These are phyloP conservation scores for Zootoca vivipara DNA, from an alignment of 2,113 vertebrate species.

Conservation along the genomic window DNA sequence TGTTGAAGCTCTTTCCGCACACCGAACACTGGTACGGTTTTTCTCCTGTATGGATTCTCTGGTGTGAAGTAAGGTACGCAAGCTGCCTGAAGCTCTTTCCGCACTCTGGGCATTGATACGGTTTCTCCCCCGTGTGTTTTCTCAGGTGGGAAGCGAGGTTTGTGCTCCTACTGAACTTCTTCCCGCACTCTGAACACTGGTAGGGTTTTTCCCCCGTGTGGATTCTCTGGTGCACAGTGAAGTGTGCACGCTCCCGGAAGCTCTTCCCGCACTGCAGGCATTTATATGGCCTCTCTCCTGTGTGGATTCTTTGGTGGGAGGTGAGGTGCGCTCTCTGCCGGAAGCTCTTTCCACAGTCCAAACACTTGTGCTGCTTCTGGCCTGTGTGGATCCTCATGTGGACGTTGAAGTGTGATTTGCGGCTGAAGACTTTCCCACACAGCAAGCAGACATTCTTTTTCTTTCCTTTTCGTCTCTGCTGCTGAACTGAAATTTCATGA, in stretches of 20 bases:
- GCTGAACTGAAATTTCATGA: too few relatives aligned
- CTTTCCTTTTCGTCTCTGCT: not conserved
- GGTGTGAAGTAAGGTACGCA: not conserved
- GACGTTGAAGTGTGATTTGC: not conserved
- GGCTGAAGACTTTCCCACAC: not conserved
- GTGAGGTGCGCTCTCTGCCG: not conserved
- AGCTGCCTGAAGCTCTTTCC: not conserved
- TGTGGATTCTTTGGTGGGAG: not conserved
- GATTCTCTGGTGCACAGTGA: not conserved
- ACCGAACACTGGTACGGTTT: not conserved
- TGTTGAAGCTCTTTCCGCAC: not conserved
- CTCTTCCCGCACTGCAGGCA: not conserved
- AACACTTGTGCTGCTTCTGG: not conserved
- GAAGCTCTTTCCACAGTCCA: not conserved
- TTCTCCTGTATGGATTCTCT: not conserved
- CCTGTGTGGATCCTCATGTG: not conserved
- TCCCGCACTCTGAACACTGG: not conserved
- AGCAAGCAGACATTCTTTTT: not conserved
- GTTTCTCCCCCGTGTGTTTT: not conserved
- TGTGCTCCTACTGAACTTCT: not conserved
- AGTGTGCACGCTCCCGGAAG: not conserved
- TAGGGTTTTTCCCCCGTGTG: not conserved
- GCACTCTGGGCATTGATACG: not conserved
- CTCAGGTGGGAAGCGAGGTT: not conserved
- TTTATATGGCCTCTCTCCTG: not conserved